Conservation (phyloP, 2,888 invertebrate genomes). For the Drosophila anomalipes region DNA sequence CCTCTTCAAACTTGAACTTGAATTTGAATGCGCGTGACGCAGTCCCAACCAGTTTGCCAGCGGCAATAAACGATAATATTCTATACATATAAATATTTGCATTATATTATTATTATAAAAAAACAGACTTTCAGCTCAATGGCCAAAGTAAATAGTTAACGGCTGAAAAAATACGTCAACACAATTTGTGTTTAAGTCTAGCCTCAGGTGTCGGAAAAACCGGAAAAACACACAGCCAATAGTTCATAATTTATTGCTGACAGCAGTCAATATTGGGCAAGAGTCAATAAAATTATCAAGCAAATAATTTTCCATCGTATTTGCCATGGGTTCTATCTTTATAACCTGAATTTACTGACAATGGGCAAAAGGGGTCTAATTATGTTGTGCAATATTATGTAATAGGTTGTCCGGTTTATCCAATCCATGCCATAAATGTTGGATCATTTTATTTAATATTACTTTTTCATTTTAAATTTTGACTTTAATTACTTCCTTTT, state of each 20-base stretch:
- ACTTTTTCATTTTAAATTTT: background rate
- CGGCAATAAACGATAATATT: conserved; percentile 36
- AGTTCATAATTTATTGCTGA: conserved; percentile 32
- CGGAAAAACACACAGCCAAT: conserved; percentile 8
- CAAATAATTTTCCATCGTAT: background rate
- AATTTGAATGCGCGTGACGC: conserved; percentile 15
- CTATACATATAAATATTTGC: conserved; percentile 48
- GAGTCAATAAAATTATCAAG: conserved; percentile 11
- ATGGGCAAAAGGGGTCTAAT: background rate
- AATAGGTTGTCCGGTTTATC: background rate
- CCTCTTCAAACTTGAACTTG: conserved; percentile 53
- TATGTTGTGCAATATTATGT: background rate
- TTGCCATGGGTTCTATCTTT: background rate
- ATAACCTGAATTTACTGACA: background rate
- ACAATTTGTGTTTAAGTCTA: conserved; percentile 22
- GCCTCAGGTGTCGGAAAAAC: conserved; percentile 6
- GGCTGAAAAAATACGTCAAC: conserved; percentile 43
- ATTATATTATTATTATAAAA: conserved; percentile 9
- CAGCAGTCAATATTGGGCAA: conserved; percentile 20
- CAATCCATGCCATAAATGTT: background rate
- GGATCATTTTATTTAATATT: background rate
- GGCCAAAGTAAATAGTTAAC: conserved; percentile 49
- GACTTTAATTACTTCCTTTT: background rate
- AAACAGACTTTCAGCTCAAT: conserved; percentile 10
- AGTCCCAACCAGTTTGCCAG: conserved; percentile 21